These are phyloP conservation scores for Chesias legatella DNA, from an alignment of 2,888 invertebrate genomes.

Conservation along the genomic window DNA sequence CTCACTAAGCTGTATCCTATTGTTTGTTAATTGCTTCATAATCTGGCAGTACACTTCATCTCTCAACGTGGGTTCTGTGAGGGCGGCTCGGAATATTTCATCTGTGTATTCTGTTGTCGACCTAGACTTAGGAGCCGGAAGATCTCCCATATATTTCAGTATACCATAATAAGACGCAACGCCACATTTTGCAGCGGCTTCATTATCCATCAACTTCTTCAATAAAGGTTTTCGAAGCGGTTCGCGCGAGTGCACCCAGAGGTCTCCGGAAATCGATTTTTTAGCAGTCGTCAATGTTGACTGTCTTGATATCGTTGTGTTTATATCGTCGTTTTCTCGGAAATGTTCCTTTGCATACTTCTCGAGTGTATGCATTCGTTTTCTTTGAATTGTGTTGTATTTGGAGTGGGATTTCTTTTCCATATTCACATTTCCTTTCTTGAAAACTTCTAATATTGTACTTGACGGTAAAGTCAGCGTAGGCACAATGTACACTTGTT, in stretches of 20 bases:
- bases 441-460: conserved; percentile 83
- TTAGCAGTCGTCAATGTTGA: conserved; percentile 84
- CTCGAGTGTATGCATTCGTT: conserved; percentile 90
- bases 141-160: conserved; percentile 92
- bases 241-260: conserved; percentile 91
- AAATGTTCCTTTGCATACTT: conserved; percentile 92
- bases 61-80: conserved; percentile 87
- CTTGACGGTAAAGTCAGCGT: conserved; percentile 87
- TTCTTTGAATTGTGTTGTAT: conserved; percentile 81
- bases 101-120: conserved; percentile 92
- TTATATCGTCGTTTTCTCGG: conserved; percentile 73
- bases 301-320: conserved; percentile 80
- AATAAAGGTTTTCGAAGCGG: conserved; percentile 91
- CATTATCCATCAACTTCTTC: conserved; percentile 86
- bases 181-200: conserved; percentile 86
- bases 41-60: conserved; percentile 97
- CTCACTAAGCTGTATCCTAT: conserved; percentile 90
- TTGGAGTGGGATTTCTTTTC: conserved; percentile 67
- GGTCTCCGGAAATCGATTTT: conserved; percentile 83
- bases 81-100: conserved; percentile 89
- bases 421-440: conserved; percentile 75
- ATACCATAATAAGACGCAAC: conserved; percentile 87
- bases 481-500: conserved; percentile 92
- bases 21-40: conserved; percentile 95
- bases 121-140: conserved; percentile 89